Conservation (phyloP, 2,797 vertebrate species). For the Neopelma chrysocephalum region DNA sequence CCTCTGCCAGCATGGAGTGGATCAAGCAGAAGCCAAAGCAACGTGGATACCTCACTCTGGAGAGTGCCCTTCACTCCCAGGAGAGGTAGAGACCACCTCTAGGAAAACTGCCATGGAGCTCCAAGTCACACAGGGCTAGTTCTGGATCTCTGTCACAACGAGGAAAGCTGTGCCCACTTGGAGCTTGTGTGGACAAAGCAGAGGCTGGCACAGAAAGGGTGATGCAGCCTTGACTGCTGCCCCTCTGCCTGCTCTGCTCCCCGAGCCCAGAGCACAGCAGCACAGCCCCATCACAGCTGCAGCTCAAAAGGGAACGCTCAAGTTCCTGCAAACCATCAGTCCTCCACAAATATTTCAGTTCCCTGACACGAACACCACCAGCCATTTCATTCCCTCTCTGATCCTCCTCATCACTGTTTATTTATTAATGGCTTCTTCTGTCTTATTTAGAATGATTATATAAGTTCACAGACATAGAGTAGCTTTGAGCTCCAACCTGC, state of each 20-base stretch:
- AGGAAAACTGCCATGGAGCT: background rate
- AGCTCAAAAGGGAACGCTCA: background rate
- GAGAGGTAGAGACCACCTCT: background rate
- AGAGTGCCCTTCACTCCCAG: background rate
- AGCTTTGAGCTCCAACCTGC: background rate
- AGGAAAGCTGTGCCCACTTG: background rate
- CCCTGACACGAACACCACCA: background rate
- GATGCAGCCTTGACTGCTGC: background rate
- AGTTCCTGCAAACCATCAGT: background rate
- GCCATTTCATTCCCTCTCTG: constrained; percentile 14
- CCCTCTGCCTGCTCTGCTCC: background rate
- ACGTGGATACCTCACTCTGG: background rate
- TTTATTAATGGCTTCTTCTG: constrained; percentile 55
- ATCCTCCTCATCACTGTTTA: constrained; percentile 33
- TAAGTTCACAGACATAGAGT: background rate
- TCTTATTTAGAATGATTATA: constrained; percentile 50
- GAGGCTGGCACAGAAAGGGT: background rate
- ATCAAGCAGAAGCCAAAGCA: background rate
- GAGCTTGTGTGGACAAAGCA: background rate
- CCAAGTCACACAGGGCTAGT: background rate
- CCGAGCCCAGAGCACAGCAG: fast-evolving
- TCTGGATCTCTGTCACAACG: background rate
- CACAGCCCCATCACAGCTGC: background rate
- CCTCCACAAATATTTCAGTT: background rate
- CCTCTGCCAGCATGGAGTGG: background rate